These are phyloP conservation scores for Limanda limanda DNA, from an alignment of 2,113 vertebrate species.

Conservation along the genomic window DNA sequence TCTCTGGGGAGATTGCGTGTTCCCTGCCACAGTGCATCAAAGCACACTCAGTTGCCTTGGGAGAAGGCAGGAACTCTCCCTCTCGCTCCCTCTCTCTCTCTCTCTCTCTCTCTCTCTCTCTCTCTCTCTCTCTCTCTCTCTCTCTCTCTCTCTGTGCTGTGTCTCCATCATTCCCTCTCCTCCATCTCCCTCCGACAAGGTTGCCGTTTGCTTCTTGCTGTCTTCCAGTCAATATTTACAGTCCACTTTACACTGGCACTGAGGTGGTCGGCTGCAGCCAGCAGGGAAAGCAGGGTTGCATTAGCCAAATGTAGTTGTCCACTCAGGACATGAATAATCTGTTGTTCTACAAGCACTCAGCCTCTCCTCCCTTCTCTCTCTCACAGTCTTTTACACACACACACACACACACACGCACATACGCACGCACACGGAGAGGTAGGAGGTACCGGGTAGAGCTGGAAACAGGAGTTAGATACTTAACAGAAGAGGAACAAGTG, in stretches of 20 bases:
- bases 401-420: conserved; percentile 24
- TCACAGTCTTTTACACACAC: not conserved
- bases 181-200: conserved; percentile 65
- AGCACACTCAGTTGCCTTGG: conserved; percentile 75
- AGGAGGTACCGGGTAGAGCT: conserved; percentile 28
- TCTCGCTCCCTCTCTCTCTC: conserved; percentile 24
- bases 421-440: not conserved
- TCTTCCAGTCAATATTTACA: conserved; percentile 80
- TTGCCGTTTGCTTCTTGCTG: conserved; percentile 57
- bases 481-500: conserved; percentile 44
- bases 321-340: conserved; percentile 71
- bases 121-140: conserved; percentile 47
- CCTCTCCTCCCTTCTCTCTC: not conserved
- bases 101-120: conserved; percentile 35
- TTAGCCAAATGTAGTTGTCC: conserved; percentile 78
- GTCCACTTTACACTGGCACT: conserved; percentile 73
- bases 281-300: conserved; percentile 59
- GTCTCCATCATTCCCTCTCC: conserved; percentile 44
- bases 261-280: conserved; percentile 67
- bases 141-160: conserved; percentile 22
- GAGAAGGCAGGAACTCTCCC: conserved; percentile 70
- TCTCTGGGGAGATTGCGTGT: conserved; percentile 80
- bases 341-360: conserved; percentile 65
- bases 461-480: conserved; percentile 43
- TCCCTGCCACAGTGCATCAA: conserved; percentile 83